Base-by-base conservation (phyloP, 2,113 vertebrate genomes). In the Nibea albiflora region DNA sequence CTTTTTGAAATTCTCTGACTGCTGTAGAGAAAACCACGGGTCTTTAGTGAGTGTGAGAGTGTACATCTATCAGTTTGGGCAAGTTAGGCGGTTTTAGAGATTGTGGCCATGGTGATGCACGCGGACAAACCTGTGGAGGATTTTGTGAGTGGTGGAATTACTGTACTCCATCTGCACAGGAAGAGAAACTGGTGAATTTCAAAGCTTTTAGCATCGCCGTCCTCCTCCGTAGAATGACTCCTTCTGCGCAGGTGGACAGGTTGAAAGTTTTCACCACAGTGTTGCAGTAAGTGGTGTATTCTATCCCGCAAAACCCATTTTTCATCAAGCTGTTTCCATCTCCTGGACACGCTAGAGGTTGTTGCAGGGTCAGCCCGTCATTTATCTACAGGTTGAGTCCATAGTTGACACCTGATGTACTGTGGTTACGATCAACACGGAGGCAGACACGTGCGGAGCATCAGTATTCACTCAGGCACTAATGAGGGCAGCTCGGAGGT, bases 1-100 rank as follows among this genome's bases (percentile, higher is more conserved):
- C 91, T 91, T 92, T 90, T 85, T 92, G 74, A 92, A 89, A 90
- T 85, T 84, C 84, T 93, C 77, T 75, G 84, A 89, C 88, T 90
- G 90, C 91, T 79, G 81, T 89, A 83, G 72, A 91, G 73, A 76
- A 80, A 93, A 83, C 85, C 87, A 83, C 57, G 76, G 73, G 67
- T 75, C 52, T 62, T 76, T 24, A 1, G 65, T 78, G 68, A 56
- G 73, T 73, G 54, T 62, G 71, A 69, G 69, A 22, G 46, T 77
- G 42, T 62, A 47, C 72, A 52, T 81, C 73, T 80, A 76, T 73
- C 50, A 46, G 64, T 85, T 78, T 74, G 24, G 39, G 12, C n/a
- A 39, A 68, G 35, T 72, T 39, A 3, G 17, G 47, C 31, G 11
- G n/a, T 80, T 52, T 71, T 7, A 39, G 62, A 57, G 15, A 71